Conservation (phyloP, 1,140 invertebrate species). For the Bombus pyrosoma region DNA sequence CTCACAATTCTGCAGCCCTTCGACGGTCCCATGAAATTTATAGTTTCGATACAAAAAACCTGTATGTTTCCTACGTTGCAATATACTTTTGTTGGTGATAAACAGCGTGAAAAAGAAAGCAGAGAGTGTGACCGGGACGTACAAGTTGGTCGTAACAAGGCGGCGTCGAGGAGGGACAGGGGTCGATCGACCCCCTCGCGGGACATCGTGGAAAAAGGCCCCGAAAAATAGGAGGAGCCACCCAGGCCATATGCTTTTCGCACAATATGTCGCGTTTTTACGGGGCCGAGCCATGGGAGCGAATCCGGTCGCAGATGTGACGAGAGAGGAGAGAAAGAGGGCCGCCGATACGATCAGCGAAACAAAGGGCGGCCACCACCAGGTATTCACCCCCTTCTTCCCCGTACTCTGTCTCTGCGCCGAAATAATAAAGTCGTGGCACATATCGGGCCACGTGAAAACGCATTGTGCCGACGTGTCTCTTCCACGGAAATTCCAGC, state of each 20-base stretch:
- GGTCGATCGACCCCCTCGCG: neutral
- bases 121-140: too few species aligned
- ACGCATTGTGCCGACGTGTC: constrained; percentile 65
- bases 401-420: neutral
- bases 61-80: too few species aligned
- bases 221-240: constrained; percentile 30
- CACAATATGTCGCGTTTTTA: constrained; percentile 72
- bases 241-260: constrained; percentile 63
- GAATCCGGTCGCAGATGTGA: constrained; percentile 74
- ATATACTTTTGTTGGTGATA: too few species aligned
- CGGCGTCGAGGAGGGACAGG: too few species aligned
- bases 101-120: too few species aligned
- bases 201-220: neutral
- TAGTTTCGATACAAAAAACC: too few species aligned
- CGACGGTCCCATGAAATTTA: too few species aligned
- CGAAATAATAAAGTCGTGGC: constrained; percentile 74
- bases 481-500: constrained; percentile 61
- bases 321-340: constrained; percentile 54
- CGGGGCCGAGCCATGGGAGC: constrained; percentile 49
- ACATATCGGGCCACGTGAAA: constrained; percentile 62
- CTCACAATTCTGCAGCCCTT: accelerated
- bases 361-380: constrained; percentile 72
- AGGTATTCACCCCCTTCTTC: constrained; percentile 55
- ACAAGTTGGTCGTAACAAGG: too few species aligned
- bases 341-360: constrained; percentile 75